Percentiles rank a stretch among this genome's conserved stretches.
These are phyloP conservation scores for Ennomos erosarius DNA, from an alignment of 2,888 invertebrate species.

Conservation along the genomic window DNA sequence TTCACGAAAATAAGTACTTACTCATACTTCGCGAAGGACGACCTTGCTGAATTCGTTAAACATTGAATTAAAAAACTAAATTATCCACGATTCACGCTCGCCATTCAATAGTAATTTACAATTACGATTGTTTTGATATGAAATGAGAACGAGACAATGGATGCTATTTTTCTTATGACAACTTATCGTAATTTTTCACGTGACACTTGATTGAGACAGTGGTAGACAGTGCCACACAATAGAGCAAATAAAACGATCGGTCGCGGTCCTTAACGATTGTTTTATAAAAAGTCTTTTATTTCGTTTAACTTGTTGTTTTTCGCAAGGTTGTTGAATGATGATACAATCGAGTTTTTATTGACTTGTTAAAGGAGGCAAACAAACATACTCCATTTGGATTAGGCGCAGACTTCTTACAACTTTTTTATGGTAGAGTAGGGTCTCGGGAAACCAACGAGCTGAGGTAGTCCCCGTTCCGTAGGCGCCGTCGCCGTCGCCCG, in stretches of 20 bases:
- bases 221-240: neutral
- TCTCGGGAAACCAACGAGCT: slow-evolving; percentile 50
- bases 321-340: too few relatives aligned
- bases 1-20: slow-evolving; percentile 13
- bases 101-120: slow-evolving; percentile 25
- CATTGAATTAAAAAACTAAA: slow-evolving; percentile 19
- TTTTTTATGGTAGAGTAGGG: slow-evolving; percentile 15
- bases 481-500: slow-evolving; percentile 34
- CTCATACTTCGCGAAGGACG: slow-evolving; percentile 8
- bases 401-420: neutral
- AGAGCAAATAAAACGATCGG: neutral
- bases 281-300: too few relatives aligned
- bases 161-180: slow-evolving; percentile 27
- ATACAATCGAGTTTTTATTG: too few relatives aligned
- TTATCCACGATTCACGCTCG: slow-evolving; percentile 27
- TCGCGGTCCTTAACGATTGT: too few relatives aligned
- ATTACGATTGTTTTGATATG: slow-evolving; percentile 25
- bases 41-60: slow-evolving; percentile 25
- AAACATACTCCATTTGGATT: too few relatives aligned
- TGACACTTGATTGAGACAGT: slow-evolving; percentile 20
- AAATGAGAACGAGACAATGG: slow-evolving; percentile 23
- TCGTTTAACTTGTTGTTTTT: too few relatives aligned
- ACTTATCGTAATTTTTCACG: slow-evolving; percentile 37
- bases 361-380: too few relatives aligned
- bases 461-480: slow-evolving; percentile 41